These are phyloP conservation scores for Synergus gifuensis DNA, from an alignment of 2,888 invertebrate species.

Conservation along the genomic window DNA sequence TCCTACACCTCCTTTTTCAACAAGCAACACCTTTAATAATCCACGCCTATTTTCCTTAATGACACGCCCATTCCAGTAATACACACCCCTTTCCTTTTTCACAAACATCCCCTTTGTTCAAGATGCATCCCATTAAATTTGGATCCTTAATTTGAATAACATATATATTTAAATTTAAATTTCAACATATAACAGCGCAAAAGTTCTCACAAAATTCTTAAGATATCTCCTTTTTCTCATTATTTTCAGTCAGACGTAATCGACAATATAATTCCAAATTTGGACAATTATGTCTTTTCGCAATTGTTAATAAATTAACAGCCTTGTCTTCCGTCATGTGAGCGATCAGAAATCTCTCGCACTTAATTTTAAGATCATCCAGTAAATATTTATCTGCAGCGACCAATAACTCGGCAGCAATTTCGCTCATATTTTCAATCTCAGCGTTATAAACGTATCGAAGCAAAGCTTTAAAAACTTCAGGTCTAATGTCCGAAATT, in stretches of 20 bases:
- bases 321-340: neutral
- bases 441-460: constrained; percentile 45
- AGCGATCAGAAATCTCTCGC: constrained; percentile 6
- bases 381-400: constrained; percentile 32
- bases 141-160: no score
- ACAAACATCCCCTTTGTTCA: no score
- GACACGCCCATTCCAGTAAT: no score
- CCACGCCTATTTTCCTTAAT: no score
- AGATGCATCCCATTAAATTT: no score
- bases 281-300: neutral
- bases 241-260: neutral
- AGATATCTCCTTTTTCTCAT: neutral
- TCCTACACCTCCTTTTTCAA: no score
- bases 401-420: constrained; percentile 8
- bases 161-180: neutral
- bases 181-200: neutral
- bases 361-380: neutral
- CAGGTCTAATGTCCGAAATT: constrained; percentile 38
- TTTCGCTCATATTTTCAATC: constrained; percentile 22
- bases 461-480: constrained; percentile 43
- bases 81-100: no score
- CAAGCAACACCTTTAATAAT: no score
- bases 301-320: neutral
- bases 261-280: constrained; percentile 26
- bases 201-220: no score